Base-by-base conservation (phyloP, 2,888 invertebrate species). In the Volucella inanis region DNA sequence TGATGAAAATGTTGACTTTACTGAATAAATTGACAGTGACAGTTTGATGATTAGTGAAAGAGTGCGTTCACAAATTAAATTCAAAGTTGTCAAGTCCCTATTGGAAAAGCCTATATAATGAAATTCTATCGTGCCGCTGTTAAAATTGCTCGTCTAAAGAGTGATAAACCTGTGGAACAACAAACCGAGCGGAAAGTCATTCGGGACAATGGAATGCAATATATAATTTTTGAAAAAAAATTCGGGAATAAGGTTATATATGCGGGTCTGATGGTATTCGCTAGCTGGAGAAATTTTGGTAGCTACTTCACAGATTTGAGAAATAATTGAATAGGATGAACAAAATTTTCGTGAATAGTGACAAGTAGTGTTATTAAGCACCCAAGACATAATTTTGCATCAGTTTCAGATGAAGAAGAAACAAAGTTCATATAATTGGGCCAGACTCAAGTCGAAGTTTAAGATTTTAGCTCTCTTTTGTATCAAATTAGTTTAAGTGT, bases 321-420 rank as follows among this genome's bases (percentile, higher is more conserved):
- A 99, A 89, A 98, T 99, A 90, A 99, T 99, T 91, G 99, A 99
- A 90, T 98, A 98, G 92, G 98, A 98, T 71, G 98, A 98, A 15
- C 98, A 98, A 92, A 98, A 98, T 91, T 98, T 98, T 62, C 94
- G 98, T 88, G 99, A 99, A 92, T 93, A 90, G 97, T 98, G 71
- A 99, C 99, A 87, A 98, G 98, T 89, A 98, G 98, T 90, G 95
- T 97, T 83, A 98, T 98, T 90, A 98, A 98, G 93, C 93, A 98
- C 90, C 97, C 98, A 67, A 97, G 97, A 92, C 97, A 97, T 92
- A 96, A 94, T 88, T 93, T 94, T 59, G 92, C 93, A 87, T 93
- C 94, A 87, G 92, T 93, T 83, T 93, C 94, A 84, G 94, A 94
- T 88, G 96, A 96, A 91, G 97, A 97, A 91, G 98, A 98, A 92